A percentile compares a stretch with the other conserved stretches of the same genome.
Evolutionary conservation across 2,113 vertebrate genomes (phyloP).

Genomic region (Muntiacus muntjak): DNA sequence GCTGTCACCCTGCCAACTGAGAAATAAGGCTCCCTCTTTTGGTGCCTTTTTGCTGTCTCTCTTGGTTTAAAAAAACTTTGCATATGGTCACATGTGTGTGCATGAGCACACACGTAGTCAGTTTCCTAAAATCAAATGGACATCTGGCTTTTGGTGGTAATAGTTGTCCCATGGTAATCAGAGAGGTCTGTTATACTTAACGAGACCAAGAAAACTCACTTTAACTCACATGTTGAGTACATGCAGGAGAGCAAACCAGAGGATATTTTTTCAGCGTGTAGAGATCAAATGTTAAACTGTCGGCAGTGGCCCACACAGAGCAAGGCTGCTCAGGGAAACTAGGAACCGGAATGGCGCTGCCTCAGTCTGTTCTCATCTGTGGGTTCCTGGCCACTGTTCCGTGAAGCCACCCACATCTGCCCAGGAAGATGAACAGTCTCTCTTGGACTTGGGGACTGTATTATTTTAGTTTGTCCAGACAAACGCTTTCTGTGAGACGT

Average conservation of each 20-base stretch:
- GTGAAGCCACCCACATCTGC: neutral
- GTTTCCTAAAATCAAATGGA: constrained; percentile 24
- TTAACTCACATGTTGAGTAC: constrained; percentile 37
- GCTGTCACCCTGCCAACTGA: neutral
- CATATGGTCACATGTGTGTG: neutral
- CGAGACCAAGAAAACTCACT: constrained; percentile 65
- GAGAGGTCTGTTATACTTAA: constrained; percentile 63
- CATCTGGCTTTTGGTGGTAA: constrained; percentile 23
- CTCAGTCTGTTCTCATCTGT: neutral
- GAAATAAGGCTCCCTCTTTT: neutral
- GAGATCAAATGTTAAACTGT: neutral
- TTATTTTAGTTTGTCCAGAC: neutral
- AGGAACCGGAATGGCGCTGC: constrained; percentile 28
- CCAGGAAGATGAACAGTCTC: neutral
- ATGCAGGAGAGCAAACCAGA: constrained; percentile 72
- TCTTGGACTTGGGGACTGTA: neutral
- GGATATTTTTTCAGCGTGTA: neutral
- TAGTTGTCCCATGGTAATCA: constrained; percentile 19
- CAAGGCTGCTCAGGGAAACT: constrained; percentile 1
- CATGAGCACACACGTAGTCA: neutral
- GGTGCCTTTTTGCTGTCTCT: constrained; percentile 43
- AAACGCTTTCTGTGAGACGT: neutral
- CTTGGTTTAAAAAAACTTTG: constrained; percentile 9
- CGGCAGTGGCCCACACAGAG: neutral
- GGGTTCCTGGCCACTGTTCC: neutral